These are phyloP conservation scores for Patella depressa DNA, from an alignment of 2,888 invertebrate species.

Conservation along the genomic window DNA sequence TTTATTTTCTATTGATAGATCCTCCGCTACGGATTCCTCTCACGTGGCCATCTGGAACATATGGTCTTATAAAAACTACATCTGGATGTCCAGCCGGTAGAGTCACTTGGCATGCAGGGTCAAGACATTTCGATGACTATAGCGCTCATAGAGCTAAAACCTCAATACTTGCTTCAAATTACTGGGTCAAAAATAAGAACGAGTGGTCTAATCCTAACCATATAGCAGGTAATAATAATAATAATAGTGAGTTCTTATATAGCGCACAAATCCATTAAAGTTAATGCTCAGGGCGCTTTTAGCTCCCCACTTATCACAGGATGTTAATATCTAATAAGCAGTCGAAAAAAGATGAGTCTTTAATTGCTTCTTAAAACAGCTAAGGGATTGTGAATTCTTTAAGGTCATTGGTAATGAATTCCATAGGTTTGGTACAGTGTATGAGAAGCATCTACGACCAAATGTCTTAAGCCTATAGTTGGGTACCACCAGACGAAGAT, in stretches of 20 bases:
- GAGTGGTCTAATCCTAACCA: conserved; percentile 27
- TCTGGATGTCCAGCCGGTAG: conserved; percentile 28
- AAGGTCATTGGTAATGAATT: too few species aligned
- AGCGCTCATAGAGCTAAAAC: neutral
- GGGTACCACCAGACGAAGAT: too few species aligned
- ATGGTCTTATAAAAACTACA: conserved; percentile 27
- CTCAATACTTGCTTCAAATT: too few species aligned
- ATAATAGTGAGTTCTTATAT: neutral
- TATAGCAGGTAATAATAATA: conserved; percentile 20
- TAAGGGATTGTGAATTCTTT: too few species aligned
- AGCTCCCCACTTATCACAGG: too few species aligned
- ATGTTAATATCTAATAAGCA: too few species aligned
- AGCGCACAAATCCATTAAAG: too few species aligned
- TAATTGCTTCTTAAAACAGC: too few species aligned
- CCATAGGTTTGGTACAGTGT: too few species aligned
- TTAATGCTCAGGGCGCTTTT: conserved; percentile 14
- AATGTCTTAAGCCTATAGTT: too few species aligned
- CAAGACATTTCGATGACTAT: conserved; percentile 36
- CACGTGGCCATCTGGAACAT: neutral
- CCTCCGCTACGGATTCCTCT: conserved; percentile 11
- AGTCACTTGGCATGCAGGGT: conserved; percentile 37
- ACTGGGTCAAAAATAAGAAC: conserved; percentile 24
- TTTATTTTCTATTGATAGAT: conserved; percentile 12
- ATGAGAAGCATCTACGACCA: too few species aligned
- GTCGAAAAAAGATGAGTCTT: too few species aligned